Evolutionary conservation across 2,888 invertebrate species (phyloP).

Genomic region (Eugnorisma glareosa): DNA sequence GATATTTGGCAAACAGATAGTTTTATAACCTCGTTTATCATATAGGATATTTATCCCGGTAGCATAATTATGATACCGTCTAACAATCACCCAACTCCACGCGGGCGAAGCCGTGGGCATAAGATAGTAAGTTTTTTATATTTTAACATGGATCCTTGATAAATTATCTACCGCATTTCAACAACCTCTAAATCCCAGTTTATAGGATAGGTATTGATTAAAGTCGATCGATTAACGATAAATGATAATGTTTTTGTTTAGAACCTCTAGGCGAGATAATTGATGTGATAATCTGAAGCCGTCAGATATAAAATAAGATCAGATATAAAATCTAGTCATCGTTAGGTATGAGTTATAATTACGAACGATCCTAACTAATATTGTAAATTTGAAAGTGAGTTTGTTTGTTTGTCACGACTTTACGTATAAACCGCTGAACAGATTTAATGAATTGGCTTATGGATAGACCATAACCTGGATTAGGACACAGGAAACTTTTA

Average conservation of each 20-base stretch:
- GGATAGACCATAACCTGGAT: neutral
- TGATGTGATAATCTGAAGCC: slow-evolving; percentile 1
- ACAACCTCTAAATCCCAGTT: neutral
- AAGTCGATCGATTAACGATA: neutral
- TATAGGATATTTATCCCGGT: too few relatives aligned
- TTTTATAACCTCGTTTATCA: too few relatives aligned
- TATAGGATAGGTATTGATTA: neutral
- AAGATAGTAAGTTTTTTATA: neutral
- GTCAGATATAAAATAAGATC: slow-evolving; percentile 13
- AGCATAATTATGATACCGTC: too few relatives aligned
- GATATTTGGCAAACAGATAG: too few relatives aligned
- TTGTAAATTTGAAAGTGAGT: neutral
- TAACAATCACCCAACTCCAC: too few relatives aligned
- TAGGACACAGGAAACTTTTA: neutral
- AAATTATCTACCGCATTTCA: neutral
- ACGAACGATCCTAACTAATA: neutral
- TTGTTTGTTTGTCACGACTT: neutral
- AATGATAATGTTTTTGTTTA: slow-evolving; percentile 9
- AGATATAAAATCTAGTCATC: neutral
- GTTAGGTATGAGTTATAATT: neutral
- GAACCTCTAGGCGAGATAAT: slow-evolving; percentile 10
- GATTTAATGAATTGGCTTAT: neutral
- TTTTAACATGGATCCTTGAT: too few relatives aligned
- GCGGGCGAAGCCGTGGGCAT: too few relatives aligned
- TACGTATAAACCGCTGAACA: neutral